phyloP scores from a whole-genome alignment of 2,888 invertebrate species.

The Scelioninae gen. 1 region DNA sequence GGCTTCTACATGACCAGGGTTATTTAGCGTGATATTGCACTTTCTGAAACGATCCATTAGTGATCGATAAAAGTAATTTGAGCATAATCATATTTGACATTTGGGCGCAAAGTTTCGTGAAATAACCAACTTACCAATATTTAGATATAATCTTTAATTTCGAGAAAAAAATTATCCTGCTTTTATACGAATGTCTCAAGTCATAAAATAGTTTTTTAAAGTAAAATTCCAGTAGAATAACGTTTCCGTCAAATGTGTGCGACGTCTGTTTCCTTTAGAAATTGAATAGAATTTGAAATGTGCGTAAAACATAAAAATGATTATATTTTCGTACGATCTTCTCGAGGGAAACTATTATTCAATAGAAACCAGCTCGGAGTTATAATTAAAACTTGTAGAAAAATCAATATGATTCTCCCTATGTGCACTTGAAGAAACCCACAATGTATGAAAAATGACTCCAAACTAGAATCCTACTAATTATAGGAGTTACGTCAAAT shows the following conservation, averaged over 20 bases:
- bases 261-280: too few species aligned
- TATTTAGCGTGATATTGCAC: slow-evolving; percentile 36
- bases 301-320: too few species aligned
- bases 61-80: slow-evolving; percentile 23
- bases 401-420: not conserved
- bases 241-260: too few species aligned
- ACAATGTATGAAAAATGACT: not conserved
- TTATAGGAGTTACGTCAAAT: slow-evolving; percentile 25
- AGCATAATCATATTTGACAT: slow-evolving; percentile 20
- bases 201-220: too few species aligned
- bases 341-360: too few species aligned
- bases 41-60: slow-evolving; percentile 36
- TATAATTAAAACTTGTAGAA: not conserved
- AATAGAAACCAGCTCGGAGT: too few species aligned
- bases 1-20: slow-evolving; percentile 18
- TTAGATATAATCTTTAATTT: not conserved
- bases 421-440: not conserved
- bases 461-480: not conserved
- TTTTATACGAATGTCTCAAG: too few species aligned
- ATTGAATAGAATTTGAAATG: too few species aligned
- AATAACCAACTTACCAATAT: not conserved
- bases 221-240: too few species aligned
- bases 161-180: not conserved
- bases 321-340: too few species aligned
- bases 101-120: not conserved